Conservation (phyloP, 2,113 vertebrate species). For the Orycteropus afer region DNA sequence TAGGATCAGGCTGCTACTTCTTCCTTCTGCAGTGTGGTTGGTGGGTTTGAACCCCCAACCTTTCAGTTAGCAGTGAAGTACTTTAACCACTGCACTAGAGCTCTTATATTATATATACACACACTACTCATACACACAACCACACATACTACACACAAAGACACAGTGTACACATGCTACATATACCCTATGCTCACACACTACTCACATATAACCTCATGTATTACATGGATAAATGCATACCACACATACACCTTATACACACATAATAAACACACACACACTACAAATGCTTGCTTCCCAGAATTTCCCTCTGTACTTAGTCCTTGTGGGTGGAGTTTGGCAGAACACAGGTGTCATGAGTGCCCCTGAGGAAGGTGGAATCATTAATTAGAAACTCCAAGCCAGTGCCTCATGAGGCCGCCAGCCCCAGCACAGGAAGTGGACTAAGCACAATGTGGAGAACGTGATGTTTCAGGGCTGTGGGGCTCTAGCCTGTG, state of each 20-base stretch:
- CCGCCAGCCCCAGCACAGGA: not conserved
- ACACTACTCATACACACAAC: not conserved
- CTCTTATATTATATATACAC: not conserved
- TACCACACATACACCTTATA: not conserved
- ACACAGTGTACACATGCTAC: not conserved
- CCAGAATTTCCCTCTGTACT: no score
- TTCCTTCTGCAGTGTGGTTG: not conserved
- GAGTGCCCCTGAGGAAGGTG: not conserved
- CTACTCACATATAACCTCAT: not conserved
- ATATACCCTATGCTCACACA: not conserved
- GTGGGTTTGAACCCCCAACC: not conserved
- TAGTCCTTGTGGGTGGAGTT: not conserved
- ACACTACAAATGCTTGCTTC: not conserved
- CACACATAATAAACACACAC: not conserved
- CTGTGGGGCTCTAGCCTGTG: not conserved
- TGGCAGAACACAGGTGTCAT: not conserved
- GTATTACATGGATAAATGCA: not conserved
- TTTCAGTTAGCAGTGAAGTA: no score
- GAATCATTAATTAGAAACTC: not conserved
- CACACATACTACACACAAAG: not conserved
- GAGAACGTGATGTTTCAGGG: not conserved
- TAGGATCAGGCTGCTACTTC: not conserved
- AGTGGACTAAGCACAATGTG: not conserved
- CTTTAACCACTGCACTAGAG: no score
- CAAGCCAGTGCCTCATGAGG: not conserved